Percentiles rank a stretch among this genome's conserved stretches.
phyloP scores from a whole-genome alignment of 2,113 vertebrate genomes.

The Marcusenius ussheri region DNA sequence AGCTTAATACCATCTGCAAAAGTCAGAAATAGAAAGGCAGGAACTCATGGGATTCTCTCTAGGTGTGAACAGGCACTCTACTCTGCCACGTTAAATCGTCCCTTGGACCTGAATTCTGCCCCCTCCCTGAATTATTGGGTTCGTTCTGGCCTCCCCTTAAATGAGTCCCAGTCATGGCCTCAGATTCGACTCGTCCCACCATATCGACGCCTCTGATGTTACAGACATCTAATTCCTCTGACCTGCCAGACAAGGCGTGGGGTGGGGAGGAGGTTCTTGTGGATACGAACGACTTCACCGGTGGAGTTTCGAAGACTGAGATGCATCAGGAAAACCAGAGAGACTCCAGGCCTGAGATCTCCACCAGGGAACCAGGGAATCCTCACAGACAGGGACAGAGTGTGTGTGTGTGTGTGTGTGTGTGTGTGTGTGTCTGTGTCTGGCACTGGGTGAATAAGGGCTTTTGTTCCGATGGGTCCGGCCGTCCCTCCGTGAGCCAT shows the following conservation, averaged over 20 bases:
- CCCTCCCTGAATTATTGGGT: background rate
- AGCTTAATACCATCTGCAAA: background rate
- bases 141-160: background rate
- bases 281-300: background rate
- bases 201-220: background rate
- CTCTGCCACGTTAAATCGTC: background rate
- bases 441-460: background rate
- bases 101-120: background rate
- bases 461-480: constrained; percentile 5
- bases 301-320: background rate
- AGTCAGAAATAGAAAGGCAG: background rate
- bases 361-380: background rate
- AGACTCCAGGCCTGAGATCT: background rate
- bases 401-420: background rate
- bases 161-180: background rate
- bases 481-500: background rate
- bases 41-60: background rate
- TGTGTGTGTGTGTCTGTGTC: background rate
- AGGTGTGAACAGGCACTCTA: background rate
- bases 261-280: background rate
- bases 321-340: background rate
- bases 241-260: background rate
- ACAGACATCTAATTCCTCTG: background rate
- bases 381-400: background rate
- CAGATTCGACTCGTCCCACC: background rate